phyloP scores from a whole-genome alignment of 2,797 vertebrate species.

The Dendrocincla fuliginosa region DNA sequence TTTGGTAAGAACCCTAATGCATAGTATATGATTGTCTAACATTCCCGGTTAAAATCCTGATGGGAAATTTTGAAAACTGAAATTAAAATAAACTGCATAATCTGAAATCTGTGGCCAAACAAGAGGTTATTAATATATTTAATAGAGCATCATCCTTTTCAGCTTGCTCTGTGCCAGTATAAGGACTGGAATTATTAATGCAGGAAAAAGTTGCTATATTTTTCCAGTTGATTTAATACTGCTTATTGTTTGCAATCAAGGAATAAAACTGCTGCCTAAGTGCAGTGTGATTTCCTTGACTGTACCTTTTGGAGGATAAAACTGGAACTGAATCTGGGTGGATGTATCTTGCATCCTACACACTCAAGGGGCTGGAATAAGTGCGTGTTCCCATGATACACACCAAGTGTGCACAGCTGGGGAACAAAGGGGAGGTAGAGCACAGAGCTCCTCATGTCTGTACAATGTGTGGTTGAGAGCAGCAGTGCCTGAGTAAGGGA shows the following conservation, averaged over 20 bases:
- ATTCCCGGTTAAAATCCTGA: background rate
- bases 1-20: background rate
- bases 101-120: background rate
- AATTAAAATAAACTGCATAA: background rate
- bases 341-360: background rate
- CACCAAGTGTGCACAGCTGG: too few species aligned
- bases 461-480: too few species aligned
- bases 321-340: background rate
- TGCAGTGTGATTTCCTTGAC: background rate
- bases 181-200: background rate
- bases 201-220: background rate
- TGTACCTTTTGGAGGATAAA: background rate
- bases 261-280: background rate
- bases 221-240: background rate
- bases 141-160: background rate
- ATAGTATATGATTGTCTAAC: background rate
- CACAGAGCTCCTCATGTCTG: too few species aligned
- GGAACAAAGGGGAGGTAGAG: too few species aligned
- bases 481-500: too few species aligned
- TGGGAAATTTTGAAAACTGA: background rate
- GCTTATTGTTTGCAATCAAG: background rate
- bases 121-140: background rate
- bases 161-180: background rate
- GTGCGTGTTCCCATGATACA: fast-evolving
- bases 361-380: background rate